phyloP scores from a whole-genome alignment of 1,140 invertebrate species.

The Drosophila arawakana region DNA sequence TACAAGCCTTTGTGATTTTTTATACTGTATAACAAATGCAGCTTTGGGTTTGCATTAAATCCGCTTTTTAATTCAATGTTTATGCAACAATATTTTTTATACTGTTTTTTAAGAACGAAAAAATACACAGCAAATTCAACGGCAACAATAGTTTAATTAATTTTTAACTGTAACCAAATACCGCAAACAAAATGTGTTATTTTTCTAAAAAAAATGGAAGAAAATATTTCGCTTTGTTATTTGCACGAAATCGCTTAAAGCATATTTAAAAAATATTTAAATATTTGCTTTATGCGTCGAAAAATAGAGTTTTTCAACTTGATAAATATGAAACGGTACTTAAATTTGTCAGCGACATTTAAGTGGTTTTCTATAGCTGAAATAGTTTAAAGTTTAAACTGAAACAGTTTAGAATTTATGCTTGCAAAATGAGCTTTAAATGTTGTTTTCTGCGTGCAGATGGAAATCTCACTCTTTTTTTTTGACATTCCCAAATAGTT shows the following conservation, averaged over 20 bases:
- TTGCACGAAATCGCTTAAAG: not conserved
- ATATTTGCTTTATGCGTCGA: not conserved
- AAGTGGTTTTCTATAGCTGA: no score
- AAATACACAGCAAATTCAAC: not conserved
- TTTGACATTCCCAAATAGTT: not conserved
- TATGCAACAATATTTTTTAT: constrained; percentile 5
- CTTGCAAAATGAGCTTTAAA: not conserved
- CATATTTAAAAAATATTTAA: not conserved
- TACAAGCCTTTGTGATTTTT: not conserved
- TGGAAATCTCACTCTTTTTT: no score
- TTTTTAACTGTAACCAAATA: constrained; percentile 37
- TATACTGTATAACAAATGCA: not conserved
- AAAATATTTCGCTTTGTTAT: constrained; percentile 7
- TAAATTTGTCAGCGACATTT: no score
- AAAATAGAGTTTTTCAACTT: not conserved
- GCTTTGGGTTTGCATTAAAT: constrained; percentile 36
- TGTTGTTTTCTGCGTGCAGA: not conserved
- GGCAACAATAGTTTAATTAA: constrained; percentile 35
- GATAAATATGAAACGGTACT: no score
- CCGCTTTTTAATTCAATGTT: constrained; percentile 28
- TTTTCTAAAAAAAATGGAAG: constrained; percentile 14
- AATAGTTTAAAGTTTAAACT: no score
- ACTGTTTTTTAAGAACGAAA: not conserved
- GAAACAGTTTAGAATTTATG: no score
- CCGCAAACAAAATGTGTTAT: constrained; percentile 5